These are phyloP conservation scores for Microplitis demolitor DNA, from an alignment of 1,140 invertebrate genomes.

Conservation along the genomic window DNA sequence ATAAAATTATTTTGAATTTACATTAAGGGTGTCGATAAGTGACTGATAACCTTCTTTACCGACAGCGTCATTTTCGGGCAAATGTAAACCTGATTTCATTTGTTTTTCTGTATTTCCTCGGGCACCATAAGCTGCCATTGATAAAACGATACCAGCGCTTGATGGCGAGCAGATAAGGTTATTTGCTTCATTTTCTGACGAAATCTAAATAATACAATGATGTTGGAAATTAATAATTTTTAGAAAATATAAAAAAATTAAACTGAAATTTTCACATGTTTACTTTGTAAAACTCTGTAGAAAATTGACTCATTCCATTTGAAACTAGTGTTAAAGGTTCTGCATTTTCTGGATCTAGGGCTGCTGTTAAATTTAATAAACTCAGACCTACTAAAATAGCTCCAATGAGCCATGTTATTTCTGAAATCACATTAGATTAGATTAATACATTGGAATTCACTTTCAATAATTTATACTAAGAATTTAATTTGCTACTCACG, in stretches of 20 bases:
- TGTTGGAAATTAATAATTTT: too few species aligned
- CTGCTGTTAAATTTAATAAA: background rate
- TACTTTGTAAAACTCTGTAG: constrained; percentile 1
- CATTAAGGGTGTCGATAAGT: constrained; percentile 1
- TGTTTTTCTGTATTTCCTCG: constrained; percentile 7
- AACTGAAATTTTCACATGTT: background rate
- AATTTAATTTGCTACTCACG: too few species aligned
- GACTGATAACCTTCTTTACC: background rate
- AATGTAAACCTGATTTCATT: background rate
- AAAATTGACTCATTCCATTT: background rate
- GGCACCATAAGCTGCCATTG: constrained; percentile 11
- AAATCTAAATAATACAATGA: too few species aligned
- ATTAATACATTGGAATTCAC: too few species aligned
- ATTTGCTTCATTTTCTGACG: too few species aligned
- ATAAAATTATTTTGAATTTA: background rate
- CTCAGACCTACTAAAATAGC: background rate
- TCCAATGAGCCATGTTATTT: background rate
- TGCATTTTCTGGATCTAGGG: background rate
- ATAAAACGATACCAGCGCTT: constrained; percentile 5
- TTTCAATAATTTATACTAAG: too few species aligned
- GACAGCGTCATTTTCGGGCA: background rate
- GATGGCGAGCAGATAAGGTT: background rate
- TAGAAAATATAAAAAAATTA: too few species aligned
- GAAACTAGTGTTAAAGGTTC: background rate
- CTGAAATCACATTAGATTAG: background rate